Conservation (phyloP, 1,140 invertebrate genomes). For the Caenorhabditis latens region DNA sequence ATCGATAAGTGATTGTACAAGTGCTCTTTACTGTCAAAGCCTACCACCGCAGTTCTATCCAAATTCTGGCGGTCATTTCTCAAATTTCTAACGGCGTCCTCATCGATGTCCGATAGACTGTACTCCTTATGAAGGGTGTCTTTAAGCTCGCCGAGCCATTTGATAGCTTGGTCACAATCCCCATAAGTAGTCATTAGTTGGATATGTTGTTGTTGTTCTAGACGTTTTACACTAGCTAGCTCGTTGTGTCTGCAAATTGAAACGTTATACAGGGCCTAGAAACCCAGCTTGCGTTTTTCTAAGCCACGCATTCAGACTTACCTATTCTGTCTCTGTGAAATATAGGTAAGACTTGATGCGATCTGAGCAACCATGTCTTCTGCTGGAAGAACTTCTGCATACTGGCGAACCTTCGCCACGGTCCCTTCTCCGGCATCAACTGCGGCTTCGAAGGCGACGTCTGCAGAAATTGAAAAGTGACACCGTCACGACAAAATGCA, state of each 20-base stretch:
- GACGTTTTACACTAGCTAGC: slow-evolving; percentile 78
- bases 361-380: slow-evolving; percentile 31
- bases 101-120: slow-evolving; percentile 57
- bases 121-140: slow-evolving; percentile 75
- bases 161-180: slow-evolving; percentile 79
- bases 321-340: slow-evolving; percentile 48
- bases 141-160: slow-evolving; percentile 79
- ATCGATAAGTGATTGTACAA: slow-evolving; percentile 34
- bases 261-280: too few species aligned
- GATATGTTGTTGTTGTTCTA: slow-evolving; percentile 79
- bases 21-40: background rate
- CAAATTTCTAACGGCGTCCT: slow-evolving; percentile 69
- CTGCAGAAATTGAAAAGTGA: background rate
- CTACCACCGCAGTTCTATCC: slow-evolving; percentile 78
- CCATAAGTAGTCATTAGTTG: slow-evolving; percentile 79
- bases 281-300: too few species aligned
- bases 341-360: slow-evolving; percentile 18
- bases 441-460: slow-evolving; percentile 1
- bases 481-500: background rate
- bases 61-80: slow-evolving; percentile 78
- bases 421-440: slow-evolving; percentile 35
- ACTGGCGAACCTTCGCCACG: slow-evolving; percentile 26
- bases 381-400: slow-evolving; percentile 9
- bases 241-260: slow-evolving; percentile 76
- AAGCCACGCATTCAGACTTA: too few species aligned